Evolutionary conservation across 1,140 invertebrate species (phyloP), one percentile per base, ranked within the genome.

Genomic region (Drosophila nigrodunni): DNA sequence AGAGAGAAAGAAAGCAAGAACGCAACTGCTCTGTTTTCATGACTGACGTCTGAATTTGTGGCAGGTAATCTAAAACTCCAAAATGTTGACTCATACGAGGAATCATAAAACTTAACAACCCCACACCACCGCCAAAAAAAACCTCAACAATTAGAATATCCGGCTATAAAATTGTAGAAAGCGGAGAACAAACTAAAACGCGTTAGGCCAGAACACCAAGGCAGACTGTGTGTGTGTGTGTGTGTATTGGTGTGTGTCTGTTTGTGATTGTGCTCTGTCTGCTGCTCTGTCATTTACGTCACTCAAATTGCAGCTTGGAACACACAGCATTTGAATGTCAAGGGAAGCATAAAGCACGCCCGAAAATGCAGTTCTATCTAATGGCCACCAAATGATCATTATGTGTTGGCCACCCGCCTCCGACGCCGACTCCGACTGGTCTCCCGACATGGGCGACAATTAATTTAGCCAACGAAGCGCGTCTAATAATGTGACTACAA

Each of bases 401-500:
- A 54, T 75, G 49, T 21, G 55, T 39, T 34, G 11, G 30, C 21
- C 25, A 50, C 49, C 30, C 41, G 8, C 35, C 35, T 34, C 54
- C 46, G 18, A n/a, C 66, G 35, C 61, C 60, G 52, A 9, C 60
- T 41, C 67, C 67, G 77, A 52, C 57, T 65, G 70, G 78, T n/a
- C 59, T 74, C 47, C 47, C 61, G 59, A 64, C 70, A 74, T 62
- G 44, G 60, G 66, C 83, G 77, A 88, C 85, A 83, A 88, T 88
- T 88, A 88, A 78, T 89, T 89, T 89, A 71, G 74, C 57, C 85
- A 88, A 71, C 85, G 85, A 88, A 75, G 85, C 85, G 85, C 69
- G 62, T 89, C 85, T 88, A 88, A 88, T 88, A 88, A 89, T 88
- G 85, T 89, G 80, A 72, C 78, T 88, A 89, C 86, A 85, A 88